Conservation (phyloP, 2,113 vertebrate species). For the Colaptes auratus region DNA sequence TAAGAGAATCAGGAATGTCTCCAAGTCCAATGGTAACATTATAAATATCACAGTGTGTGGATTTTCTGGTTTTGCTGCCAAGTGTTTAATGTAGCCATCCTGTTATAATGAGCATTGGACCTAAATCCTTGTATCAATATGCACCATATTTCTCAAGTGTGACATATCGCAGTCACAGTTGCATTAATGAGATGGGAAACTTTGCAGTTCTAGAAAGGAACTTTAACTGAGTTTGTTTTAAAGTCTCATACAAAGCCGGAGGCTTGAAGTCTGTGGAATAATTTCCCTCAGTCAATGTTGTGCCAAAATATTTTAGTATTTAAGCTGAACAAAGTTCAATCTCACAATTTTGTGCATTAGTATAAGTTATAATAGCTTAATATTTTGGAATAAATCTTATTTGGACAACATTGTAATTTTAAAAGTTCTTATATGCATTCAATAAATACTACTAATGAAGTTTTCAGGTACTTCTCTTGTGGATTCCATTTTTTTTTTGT, state of each 20-base stretch:
- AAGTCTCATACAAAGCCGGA: not conserved
- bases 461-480: not conserved
- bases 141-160: conserved; percentile 2
- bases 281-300: not conserved
- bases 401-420: not conserved
- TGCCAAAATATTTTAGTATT: not conserved
- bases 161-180: not conserved
- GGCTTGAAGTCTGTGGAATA: not conserved
- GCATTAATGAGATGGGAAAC: not conserved
- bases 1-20: conserved; percentile 41
- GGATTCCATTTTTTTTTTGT: not conserved
- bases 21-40: conserved; percentile 34
- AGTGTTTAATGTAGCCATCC: not conserved
- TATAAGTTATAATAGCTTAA: not conserved
- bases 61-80: conserved; percentile 27
- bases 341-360: not conserved
- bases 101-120: not conserved
- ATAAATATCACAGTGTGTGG: conserved; percentile 53
- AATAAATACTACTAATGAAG: not conserved
- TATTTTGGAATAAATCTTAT: not conserved
- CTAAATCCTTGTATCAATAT: conserved; percentile 22
- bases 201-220: not conserved
- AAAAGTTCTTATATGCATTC: not conserved
- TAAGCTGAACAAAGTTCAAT: not conserved
- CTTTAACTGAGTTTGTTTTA: not conserved